Conservation (phyloP, 2,113 vertebrate genomes). For the Ardeotis arabs region DNA sequence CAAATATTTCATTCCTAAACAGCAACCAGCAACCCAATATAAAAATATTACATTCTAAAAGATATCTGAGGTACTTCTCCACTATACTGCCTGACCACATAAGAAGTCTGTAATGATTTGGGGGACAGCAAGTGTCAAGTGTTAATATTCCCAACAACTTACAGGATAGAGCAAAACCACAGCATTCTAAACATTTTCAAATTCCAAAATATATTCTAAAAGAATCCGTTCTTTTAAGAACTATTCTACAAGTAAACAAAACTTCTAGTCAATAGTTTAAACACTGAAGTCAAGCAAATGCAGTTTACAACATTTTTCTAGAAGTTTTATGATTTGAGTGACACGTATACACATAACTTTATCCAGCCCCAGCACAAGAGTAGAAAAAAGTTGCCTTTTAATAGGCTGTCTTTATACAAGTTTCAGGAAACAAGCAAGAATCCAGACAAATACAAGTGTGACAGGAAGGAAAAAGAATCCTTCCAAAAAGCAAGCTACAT, state of each 20-base stretch:
- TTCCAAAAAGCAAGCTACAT: not conserved
- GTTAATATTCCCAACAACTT: not conserved
- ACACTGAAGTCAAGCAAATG: not conserved
- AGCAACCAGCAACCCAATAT: not conserved
- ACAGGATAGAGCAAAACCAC: not conserved
- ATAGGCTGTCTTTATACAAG: not conserved
- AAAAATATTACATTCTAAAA: not conserved
- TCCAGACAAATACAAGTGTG: not conserved
- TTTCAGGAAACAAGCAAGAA: not conserved
- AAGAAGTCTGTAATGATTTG: not conserved
- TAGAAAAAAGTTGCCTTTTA: not conserved
- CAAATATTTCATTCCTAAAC: not conserved
- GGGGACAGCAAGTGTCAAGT: not conserved
- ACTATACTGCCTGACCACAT: not conserved
- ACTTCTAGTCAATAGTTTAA: not conserved
- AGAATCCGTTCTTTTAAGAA: not conserved
- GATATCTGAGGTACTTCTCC: not conserved
- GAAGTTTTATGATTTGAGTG: not conserved
- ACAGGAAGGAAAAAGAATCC: not conserved
- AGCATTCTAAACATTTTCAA: not conserved
- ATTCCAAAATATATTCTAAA: not conserved
- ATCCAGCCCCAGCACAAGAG: not conserved
- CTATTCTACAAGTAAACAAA: not conserved
- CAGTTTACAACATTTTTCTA: not conserved
- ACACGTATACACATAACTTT: not conserved